A percentile compares a stretch with the other conserved stretches of the same genome.
phyloP scores from a whole-genome alignment of 2,113 vertebrate genomes.

The Sialia sialis region DNA sequence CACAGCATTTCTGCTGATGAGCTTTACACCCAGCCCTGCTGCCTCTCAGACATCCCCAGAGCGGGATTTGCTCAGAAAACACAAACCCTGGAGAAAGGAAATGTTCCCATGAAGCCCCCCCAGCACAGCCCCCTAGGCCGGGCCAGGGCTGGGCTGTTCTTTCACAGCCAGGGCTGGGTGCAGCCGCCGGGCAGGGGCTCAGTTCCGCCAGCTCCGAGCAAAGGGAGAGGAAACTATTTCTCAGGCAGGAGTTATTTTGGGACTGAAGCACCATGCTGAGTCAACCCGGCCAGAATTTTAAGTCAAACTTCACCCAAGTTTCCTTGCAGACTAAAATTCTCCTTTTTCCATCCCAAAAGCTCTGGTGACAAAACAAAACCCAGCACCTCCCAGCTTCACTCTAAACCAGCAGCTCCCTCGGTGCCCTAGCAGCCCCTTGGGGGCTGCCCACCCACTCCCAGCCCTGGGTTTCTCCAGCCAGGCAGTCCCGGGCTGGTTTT shows the following conservation, averaged over 20 bases:
- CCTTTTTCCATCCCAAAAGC: neutral
- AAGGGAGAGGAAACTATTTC: neutral
- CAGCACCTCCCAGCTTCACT: neutral
- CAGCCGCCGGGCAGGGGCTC: fast-evolving
- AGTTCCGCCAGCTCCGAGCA: neutral
- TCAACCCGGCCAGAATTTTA: neutral
- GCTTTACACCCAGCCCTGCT: neutral
- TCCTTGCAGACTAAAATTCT: fast-evolving
- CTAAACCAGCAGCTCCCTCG: neutral
- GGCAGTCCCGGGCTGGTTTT: neutral
- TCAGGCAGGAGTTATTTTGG: conserved; percentile 1
- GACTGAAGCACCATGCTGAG: neutral
- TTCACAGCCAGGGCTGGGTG: neutral
- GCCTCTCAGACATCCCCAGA: neutral
- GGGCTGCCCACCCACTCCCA: neutral
- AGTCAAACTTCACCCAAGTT: neutral
- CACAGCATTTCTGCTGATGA: neutral
- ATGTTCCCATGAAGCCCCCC: fast-evolving
- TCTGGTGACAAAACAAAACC: neutral
- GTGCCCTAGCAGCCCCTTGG: neutral
- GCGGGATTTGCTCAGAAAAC: neutral
- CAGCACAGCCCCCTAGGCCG: fast-evolving
- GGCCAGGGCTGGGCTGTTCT: neutral
- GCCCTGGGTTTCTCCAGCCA: fast-evolving
- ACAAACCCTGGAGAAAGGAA: neutral